These are phyloP conservation scores for Oostethus manadensis DNA, from an alignment of 2,113 vertebrate genomes.

Conservation along the genomic window DNA sequence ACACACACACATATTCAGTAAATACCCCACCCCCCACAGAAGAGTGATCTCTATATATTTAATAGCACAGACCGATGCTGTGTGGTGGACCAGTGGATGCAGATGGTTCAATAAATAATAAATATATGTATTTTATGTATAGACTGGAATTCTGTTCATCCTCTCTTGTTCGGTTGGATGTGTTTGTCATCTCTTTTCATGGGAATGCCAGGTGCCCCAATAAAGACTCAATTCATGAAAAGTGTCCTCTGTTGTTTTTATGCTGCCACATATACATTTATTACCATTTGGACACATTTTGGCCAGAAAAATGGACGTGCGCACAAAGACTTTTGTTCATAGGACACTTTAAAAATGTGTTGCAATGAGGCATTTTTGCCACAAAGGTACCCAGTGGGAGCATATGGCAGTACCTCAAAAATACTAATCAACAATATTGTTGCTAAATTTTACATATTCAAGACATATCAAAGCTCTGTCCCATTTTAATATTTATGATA, in stretches of 20 bases:
- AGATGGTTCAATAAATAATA: conserved; percentile 63
- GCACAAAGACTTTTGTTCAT: too few species aligned
- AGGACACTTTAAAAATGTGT: too few species aligned
- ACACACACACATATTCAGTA: conserved; percentile 42
- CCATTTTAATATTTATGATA: too few species aligned
- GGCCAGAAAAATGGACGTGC: too few species aligned
- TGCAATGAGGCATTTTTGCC: too few species aligned
- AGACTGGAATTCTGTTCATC: conserved; percentile 66
- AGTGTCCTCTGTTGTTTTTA: conserved; percentile 39
- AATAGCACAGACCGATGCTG: conserved; percentile 74
- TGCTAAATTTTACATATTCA: too few species aligned
- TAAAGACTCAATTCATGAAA: conserved; percentile 68
- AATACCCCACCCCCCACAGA: conserved; percentile 65
- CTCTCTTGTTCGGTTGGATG: conserved; percentile 72
- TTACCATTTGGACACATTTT: too few species aligned
- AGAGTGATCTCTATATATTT: conserved; percentile 76
- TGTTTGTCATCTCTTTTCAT: conserved; percentile 78
- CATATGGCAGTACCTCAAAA: too few species aligned
- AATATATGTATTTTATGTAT: conserved; percentile 84
- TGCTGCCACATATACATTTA: background rate
- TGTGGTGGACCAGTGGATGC: conserved; percentile 65
- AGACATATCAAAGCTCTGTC: too few species aligned
- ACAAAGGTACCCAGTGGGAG: too few species aligned
- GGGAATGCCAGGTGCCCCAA: conserved; percentile 74
- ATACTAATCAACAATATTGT: too few species aligned